Evolutionary conservation across 2,888 invertebrate genomes (phyloP).

Genomic region (Rapana venosa): DNA sequence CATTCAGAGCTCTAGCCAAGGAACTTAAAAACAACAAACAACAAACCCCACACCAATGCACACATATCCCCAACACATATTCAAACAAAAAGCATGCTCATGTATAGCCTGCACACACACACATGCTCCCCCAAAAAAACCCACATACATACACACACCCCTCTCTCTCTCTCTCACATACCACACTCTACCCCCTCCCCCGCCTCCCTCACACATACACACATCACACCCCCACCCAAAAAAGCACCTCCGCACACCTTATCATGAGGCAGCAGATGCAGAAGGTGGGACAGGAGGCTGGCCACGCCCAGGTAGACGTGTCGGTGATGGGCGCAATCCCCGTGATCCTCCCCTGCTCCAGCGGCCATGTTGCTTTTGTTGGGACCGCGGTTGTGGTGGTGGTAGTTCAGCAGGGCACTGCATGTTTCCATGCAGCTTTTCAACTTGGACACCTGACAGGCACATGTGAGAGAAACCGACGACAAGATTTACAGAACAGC

Average conservation of each 20-base stretch:
- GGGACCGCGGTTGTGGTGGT: constrained; percentile 60
- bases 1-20: too few relatives aligned
- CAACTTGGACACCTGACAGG: constrained; percentile 67
- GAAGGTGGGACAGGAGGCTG: constrained; percentile 61
- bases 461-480: background rate
- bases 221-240: too few relatives aligned
- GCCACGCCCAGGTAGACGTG: constrained; percentile 69
- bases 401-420: constrained; percentile 66
- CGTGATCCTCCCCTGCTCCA: constrained; percentile 38
- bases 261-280: constrained; percentile 68
- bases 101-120: too few relatives aligned
- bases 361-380: background rate
- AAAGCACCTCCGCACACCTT: constrained; percentile 44
- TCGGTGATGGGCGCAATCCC: constrained; percentile 67
- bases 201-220: too few relatives aligned
- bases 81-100: too few relatives aligned
- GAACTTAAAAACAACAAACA: too few relatives aligned
- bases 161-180: too few relatives aligned
- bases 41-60: too few relatives aligned
- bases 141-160: too few relatives aligned
- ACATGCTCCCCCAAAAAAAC: too few relatives aligned
- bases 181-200: too few relatives aligned
- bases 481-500: background rate
- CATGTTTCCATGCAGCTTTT: constrained; percentile 68
- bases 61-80: too few relatives aligned